Evolutionary conservation across 2,113 vertebrate genomes (phyloP), one percentile per base, ranked within the genome.

Genomic region (Salvelinus fontinalis): DNA sequence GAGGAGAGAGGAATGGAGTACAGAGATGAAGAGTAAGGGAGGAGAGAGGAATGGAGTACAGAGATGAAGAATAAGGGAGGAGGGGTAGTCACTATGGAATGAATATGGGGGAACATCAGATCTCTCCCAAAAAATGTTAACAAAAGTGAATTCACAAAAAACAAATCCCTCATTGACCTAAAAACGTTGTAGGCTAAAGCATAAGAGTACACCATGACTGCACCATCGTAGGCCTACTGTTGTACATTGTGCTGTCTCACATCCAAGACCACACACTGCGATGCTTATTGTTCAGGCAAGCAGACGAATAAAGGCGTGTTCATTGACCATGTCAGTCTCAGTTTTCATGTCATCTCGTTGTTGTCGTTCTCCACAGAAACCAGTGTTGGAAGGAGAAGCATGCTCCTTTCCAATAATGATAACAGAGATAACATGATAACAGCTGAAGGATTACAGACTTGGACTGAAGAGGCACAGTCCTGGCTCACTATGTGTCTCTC

Each of bases 221-320:
- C 11, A 67, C 27, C 0, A 31, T 13, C 9, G 39, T 5, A 67
- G 27, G 27, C 65, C 24, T 4, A 6, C 67, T 12, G 48, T 65
- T 74, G n/a, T 24, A 85, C 81, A 70, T 77, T 2, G 74, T 57
- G 9, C 39, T 12, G 9, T 9, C 39, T 44, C 39, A 44, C 39
- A 44, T 44, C 9, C 39, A 48, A 66, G 85, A 85, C 85, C 81
- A 85, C 84, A 81, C 86, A 80, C 54, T 5, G 68, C 39, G 59
- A 1, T 48, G 73, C 77, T 89, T 82, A 20, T 60, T 59, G 5
- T 84, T 71, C 69, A 24, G 72, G 31, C 0, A n/a, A 44, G 31
- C 74, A 74, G 24, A 82, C 5, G 14, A 57, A 62, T 9, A 67
- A 11, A 75, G 31, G 27, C 69, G 74, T n/a, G n/a, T 24, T 48